These are phyloP conservation scores for Psylliodes chrysocephalus DNA, from an alignment of 2,888 invertebrate species.

Conservation along the genomic window DNA sequence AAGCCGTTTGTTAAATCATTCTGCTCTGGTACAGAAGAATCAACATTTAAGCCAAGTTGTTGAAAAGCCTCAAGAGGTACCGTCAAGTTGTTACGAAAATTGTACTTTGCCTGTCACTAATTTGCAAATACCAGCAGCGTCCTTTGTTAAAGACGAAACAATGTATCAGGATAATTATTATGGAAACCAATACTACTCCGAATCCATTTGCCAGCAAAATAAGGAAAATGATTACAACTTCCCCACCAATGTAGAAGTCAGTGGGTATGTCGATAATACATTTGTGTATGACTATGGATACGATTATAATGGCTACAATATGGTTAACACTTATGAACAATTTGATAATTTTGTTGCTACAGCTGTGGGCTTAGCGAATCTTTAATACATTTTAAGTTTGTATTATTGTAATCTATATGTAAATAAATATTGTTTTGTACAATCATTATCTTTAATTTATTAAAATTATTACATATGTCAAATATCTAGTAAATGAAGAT, in stretches of 20 bases:
- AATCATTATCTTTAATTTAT: too few relatives aligned
- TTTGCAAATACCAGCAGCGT: not conserved
- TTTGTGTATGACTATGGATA: not conserved
- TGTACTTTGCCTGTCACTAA: not conserved
- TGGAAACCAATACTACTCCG: not conserved
- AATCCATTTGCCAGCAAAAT: not conserved
- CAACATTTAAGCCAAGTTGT: not conserved
- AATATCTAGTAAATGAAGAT: too few relatives aligned
- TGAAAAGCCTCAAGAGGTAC: not conserved
- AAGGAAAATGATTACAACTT: not conserved
- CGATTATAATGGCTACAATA: not conserved
- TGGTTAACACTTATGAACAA: not conserved
- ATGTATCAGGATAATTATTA: not conserved
- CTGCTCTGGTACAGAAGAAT: constrained; percentile 44
- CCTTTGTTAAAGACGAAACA: not conserved
- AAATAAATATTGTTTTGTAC: too few relatives aligned
- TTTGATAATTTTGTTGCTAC: too few relatives aligned
- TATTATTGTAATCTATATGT: too few relatives aligned
- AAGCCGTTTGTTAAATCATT: constrained; percentile 60
- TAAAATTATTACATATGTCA: too few relatives aligned
- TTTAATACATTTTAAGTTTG: too few relatives aligned
- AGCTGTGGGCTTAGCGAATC: too few relatives aligned
- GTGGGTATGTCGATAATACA: not conserved
- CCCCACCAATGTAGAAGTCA: not conserved
- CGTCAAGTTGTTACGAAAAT: not conserved